phyloP scores from a whole-genome alignment of 2,797 vertebrate genomes.

The Natrix natrix region DNA sequence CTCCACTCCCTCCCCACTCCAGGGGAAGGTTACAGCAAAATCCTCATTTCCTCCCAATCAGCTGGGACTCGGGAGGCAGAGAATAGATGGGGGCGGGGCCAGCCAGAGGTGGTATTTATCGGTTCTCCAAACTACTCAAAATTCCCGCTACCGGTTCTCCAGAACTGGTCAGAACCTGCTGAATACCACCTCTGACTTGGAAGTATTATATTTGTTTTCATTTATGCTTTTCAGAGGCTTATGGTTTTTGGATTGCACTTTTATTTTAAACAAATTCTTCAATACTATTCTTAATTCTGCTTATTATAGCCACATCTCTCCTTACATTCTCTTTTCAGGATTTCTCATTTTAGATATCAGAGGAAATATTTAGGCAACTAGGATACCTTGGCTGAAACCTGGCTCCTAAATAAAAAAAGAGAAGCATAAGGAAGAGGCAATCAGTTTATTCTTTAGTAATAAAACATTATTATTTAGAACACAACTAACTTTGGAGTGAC shows the following conservation, averaged over 20 bases:
- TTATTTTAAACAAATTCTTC: background rate
- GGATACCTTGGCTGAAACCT: background rate
- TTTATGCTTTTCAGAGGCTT: background rate
- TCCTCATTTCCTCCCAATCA: too few relatives aligned
- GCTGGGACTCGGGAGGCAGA: too few relatives aligned
- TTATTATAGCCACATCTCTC: background rate
- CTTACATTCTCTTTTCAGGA: background rate
- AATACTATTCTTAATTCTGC: too few relatives aligned
- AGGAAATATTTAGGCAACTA: background rate
- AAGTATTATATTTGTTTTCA: background rate
- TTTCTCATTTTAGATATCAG: background rate
- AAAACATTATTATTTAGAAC: background rate
- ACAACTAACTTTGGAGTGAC: too few relatives aligned
- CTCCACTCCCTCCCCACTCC: too few relatives aligned
- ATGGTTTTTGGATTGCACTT: background rate
- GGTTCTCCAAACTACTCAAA: too few relatives aligned
- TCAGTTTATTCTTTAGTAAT: background rate
- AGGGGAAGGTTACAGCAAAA: too few relatives aligned
- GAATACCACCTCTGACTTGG: background rate
- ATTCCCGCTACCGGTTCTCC: too few relatives aligned
- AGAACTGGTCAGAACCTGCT: too few relatives aligned
- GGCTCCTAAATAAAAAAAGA: background rate
- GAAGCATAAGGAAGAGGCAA: background rate
- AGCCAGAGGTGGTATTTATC: too few relatives aligned
- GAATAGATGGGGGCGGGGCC: too few relatives aligned